Base-by-base conservation (phyloP, 2,888 invertebrate species). In the Agrochola macilenta region DNA sequence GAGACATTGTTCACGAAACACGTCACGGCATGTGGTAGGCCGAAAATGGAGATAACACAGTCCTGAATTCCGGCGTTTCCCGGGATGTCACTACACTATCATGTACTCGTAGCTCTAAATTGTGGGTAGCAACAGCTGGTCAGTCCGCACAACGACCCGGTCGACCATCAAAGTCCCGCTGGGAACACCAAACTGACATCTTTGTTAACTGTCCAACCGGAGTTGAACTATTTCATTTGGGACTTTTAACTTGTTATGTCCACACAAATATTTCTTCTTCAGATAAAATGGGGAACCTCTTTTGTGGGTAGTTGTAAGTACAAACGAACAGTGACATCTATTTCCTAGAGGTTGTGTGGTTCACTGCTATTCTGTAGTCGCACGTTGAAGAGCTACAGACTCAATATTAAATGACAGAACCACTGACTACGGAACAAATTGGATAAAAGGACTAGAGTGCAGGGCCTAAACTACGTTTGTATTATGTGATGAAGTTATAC, bases 151-250 rank as follows among this genome's bases (percentile, higher is more conserved):
- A 23, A 35, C 43, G 58, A 52, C 68, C 52, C 20, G 14, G 14
- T 23, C 26, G 39, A 64, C 54, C 52, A 30, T 11, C 46, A 9
- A 5, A 30, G 20, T 49, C 35, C 76, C 73, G n/a, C 30, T 2
- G 77, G 73, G 73, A 58, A 66, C 60, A 17, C 66, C 71, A 73
- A 76, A 65, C 69, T 80, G 30, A 46, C 43, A 66, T 66, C 65
- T 75, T 75, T 72, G 61, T 64, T 54, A 72, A 81, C 66, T 60
- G 70, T 54, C n/a, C 39, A 43, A 43, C 66, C 43, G 30, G 49
- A 57, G 43, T 66, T 35, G 4, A 46, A 79, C 52, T 2, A 68
- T 49, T 30, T 63, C 49, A 71, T 69, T 65, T 60, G 68, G 49
- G 68, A 75, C 23, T 57, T 49, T 23, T 60, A 12, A 64, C 63